Evolutionary conservation across 2,888 invertebrate species (phyloP), one percentile per base, ranked within the genome.

Genomic region (Odontothrips loti): DNA sequence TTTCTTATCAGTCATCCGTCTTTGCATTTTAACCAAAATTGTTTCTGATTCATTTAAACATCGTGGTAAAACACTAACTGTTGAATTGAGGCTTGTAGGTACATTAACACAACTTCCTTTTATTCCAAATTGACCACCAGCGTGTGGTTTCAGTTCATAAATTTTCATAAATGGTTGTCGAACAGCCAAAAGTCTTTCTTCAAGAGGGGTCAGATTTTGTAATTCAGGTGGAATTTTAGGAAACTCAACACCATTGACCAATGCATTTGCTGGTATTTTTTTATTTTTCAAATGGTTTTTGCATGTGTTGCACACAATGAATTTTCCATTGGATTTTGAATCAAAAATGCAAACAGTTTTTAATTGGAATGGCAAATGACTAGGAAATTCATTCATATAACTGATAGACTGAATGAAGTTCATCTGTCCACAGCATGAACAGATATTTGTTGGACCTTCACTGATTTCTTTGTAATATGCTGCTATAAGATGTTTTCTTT

Each of bases 141-240:
- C 48, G 15, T 48, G 15, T 48, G 9, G 9, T 48, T 9, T 11
- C 10, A 51, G 51, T 51, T 51, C 51, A 4, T 15, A 15, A 51
- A 51, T 51, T 51, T 51, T 51, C 51, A 51, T 51, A 6, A 51
- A 51, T 51, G 51, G 51, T 8, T 51, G 51, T 4, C 51, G 58
- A 80, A 34, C 82, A n/a, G 82, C 75, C 3, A 81, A 15, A 79
- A 82, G 80, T 8, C 82, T 79, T 47, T 75, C 68, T 81, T 82
- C 82, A 12, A 82, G 43, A 12, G 79, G 82, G 15, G 81, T 82
- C 12, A 82, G 43, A 6, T 43, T 51, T 63, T 29, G 80, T 34
- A 82, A 29, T 23, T 29, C 79, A 17, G 47, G 23, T 20, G 82
- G 81, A 47, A 82, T 47, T 9, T 43, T 43, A 43, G 79, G 81